Conservation (phyloP, 2,888 invertebrate genomes). For the Polydrusus pterygomalis region DNA sequence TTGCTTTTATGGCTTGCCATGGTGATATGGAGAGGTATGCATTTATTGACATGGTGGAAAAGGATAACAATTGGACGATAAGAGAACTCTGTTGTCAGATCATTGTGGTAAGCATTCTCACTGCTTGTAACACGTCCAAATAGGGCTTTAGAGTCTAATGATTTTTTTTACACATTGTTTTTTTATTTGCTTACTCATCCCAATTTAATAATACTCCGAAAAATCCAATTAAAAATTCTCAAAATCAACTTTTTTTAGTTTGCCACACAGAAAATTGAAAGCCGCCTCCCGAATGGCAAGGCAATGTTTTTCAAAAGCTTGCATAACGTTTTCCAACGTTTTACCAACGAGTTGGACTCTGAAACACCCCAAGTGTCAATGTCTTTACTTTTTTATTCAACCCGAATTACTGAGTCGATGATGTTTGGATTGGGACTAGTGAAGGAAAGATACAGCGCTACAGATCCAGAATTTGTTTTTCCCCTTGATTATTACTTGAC, state of each 20-base stretch:
- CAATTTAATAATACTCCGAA: no score
- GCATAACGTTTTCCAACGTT: constrained; percentile 57
- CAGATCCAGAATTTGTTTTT: constrained; percentile 38
- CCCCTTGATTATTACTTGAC: constrained; percentile 56
- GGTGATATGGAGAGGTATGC: constrained; percentile 55
- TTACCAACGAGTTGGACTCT: constrained; percentile 54
- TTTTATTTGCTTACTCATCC: no score
- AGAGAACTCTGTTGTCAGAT: constrained; percentile 53
- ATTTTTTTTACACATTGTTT: no score
- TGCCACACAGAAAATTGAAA: constrained; percentile 51
- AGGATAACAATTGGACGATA: constrained; percentile 50
- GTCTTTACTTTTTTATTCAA: constrained; percentile 51
- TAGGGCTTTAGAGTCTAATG: no score
- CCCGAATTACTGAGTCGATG: constrained; percentile 58
- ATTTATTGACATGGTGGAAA: constrained; percentile 55
- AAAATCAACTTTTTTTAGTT: constrained; percentile 47
- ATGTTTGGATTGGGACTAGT: constrained; percentile 59
- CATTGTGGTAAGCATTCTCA: constrained; percentile 57
- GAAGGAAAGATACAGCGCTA: constrained; percentile 34
- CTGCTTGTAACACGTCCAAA: no score
- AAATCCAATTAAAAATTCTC: no score
- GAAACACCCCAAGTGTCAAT: no score
- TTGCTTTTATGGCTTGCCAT: constrained; percentile 59
- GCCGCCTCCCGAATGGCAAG: constrained; percentile 40
- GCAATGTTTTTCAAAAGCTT: constrained; percentile 55